A percentile compares a stretch with the other conserved stretches of the same genome.
Conservation (phyloP, 2,797 vertebrate genomes). For the Falco concolor region DNA sequence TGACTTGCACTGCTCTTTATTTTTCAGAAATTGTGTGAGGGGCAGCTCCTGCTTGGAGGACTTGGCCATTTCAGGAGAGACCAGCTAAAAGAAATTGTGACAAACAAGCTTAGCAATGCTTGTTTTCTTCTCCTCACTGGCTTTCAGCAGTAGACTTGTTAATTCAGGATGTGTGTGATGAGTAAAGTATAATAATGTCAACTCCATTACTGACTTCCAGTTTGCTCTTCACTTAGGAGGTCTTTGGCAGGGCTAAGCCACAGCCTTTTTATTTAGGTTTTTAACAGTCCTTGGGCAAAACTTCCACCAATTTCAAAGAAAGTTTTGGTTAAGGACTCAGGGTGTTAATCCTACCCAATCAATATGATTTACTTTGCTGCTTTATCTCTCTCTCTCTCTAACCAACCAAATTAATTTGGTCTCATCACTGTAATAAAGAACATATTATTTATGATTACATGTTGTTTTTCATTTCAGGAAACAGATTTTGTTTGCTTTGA, state of each 20-base stretch:
- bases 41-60: neutral
- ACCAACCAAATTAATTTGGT: neutral
- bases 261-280: neutral
- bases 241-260: neutral
- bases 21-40: neutral
- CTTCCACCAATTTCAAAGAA: neutral
- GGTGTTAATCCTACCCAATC: neutral
- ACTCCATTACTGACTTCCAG: neutral
- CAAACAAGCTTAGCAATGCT: neutral
- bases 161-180: neutral
- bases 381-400: neutral
- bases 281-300: neutral
- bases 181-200: neutral
- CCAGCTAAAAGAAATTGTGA: neutral
- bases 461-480: constrained; percentile 78
- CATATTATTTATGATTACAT: neutral
- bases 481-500: constrained; percentile 97
- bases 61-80: neutral
- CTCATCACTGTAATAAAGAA: neutral
- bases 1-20: neutral
- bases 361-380: neutral
- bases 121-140: neutral
- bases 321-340: neutral
- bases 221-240: neutral
- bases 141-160: neutral